Conservation (phyloP, 2,797 vertebrate genomes). For the Anguilla obscura region DNA sequence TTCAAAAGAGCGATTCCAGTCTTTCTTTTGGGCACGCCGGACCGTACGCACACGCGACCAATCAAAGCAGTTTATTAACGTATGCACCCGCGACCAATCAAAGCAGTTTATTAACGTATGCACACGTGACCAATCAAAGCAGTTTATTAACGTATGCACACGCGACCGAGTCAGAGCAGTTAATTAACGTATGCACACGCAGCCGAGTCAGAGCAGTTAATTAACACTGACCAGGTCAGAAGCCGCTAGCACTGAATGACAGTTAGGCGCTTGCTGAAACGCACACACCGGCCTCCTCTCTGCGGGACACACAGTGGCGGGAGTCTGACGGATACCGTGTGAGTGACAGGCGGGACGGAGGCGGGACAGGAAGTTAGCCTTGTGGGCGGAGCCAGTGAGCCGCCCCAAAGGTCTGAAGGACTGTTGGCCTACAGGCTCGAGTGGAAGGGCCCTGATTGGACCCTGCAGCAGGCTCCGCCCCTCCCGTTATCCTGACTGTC, state of each 20-base stretch:
- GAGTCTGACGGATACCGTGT: background rate
- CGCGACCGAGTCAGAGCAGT: background rate
- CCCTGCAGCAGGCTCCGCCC: conserved; percentile 15
- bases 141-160: background rate
- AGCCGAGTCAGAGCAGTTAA: background rate
- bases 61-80: no score
- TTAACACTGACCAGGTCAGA: background rate
- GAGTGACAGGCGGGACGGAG: background rate
- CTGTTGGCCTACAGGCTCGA: background rate
- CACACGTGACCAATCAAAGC: background rate
- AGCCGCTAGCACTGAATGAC: background rate
- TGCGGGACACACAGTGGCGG: background rate
- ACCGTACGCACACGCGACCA: no score
- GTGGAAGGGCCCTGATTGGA: background rate
- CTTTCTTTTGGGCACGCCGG: background rate
- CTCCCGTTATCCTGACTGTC: conserved; percentile 58
- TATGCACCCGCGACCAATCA: no score
- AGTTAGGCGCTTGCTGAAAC: background rate
- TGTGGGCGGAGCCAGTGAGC: background rate
- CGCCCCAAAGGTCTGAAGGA: background rate
- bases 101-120: no score
- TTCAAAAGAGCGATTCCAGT: background rate
- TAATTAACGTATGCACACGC: background rate
- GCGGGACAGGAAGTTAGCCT: background rate
- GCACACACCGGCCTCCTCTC: background rate